A percentile compares a stretch with the other conserved stretches of the same genome.
phyloP scores from a whole-genome alignment of 2,113 vertebrate species.

The Corythaixoides concolor region DNA sequence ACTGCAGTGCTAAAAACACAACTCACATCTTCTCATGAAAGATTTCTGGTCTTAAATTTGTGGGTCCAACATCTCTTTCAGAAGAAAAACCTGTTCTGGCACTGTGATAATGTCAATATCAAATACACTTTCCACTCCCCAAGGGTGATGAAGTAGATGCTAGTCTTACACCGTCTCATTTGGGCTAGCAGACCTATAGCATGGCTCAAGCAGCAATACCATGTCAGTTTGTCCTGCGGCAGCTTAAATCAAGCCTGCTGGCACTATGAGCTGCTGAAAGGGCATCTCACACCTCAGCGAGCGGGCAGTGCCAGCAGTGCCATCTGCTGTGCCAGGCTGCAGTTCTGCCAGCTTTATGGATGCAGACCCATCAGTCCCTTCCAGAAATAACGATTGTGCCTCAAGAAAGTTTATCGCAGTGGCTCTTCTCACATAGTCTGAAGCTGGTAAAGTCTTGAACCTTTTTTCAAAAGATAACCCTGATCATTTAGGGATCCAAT shows the following conservation, averaged over 20 bases:
- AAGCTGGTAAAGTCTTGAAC: constrained; percentile 88
- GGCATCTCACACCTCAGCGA: not conserved
- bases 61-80: not conserved
- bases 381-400: fast-evolving
- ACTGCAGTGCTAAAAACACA: not conserved
- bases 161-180: not conserved
- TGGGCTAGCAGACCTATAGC: not conserved
- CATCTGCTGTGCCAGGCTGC: not conserved
- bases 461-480: constrained; percentile 95
- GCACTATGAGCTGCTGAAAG: not conserved
- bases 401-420: not conserved
- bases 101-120: not conserved
- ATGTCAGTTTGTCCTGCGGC: not conserved
- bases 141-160: not conserved
- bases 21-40: not conserved
- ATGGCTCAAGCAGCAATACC: not conserved
- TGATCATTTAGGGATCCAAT: constrained; percentile 94
- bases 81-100: not conserved
- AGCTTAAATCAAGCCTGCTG: not conserved
- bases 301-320: fast-evolving
- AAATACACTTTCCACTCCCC: not conserved
- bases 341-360: fast-evolving
- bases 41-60: not conserved
- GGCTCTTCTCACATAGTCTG: constrained; percentile 83
- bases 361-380: not conserved